These are phyloP conservation scores for Amphipyra berbera DNA, from an alignment of 2,888 invertebrate genomes.

Conservation along the genomic window DNA sequence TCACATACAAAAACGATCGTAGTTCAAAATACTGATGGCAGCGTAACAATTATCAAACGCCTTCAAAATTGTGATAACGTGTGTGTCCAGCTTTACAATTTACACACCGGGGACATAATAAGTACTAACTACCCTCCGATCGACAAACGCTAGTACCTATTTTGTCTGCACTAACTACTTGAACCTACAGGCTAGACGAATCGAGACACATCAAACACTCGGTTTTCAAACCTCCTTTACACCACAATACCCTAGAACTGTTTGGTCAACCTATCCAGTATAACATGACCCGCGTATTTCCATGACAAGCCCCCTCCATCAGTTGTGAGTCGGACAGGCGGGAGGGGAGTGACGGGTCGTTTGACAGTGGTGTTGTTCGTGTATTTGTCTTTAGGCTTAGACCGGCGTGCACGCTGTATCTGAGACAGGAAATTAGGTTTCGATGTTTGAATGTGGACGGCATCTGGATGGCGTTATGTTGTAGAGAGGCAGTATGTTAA, in stretches of 20 bases:
- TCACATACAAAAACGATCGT: too few species aligned
- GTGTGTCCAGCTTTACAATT: not conserved
- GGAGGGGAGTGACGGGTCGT: constrained; percentile 60
- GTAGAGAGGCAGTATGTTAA: not conserved
- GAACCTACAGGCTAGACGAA: constrained; percentile 47
- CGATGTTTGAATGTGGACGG: constrained; percentile 81
- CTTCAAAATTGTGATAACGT: not conserved
- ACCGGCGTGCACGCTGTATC: constrained; percentile 77
- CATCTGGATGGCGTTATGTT: constrained; percentile 70
- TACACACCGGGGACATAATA: not conserved
- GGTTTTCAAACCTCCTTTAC: constrained; percentile 70
- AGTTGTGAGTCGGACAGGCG: constrained; percentile 17
- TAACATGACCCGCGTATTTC: constrained; percentile 60
- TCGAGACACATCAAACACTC: constrained; percentile 57
- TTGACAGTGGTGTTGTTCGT: constrained; percentile 67
- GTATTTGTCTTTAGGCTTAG: constrained; percentile 87
- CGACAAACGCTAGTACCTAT: constrained; percentile 8
- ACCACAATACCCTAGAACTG: constrained; percentile 59
- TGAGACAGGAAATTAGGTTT: constrained; percentile 90
- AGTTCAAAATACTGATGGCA: too few species aligned
- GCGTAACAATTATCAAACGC: too few species aligned
- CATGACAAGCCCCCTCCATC: constrained; percentile 53
- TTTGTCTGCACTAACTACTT: constrained; percentile 23
- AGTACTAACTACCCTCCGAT: constrained; percentile 1
- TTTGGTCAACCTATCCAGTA: constrained; percentile 62